phyloP scores from a whole-genome alignment of 2,888 invertebrate species.

The Caradrina kadenii region DNA sequence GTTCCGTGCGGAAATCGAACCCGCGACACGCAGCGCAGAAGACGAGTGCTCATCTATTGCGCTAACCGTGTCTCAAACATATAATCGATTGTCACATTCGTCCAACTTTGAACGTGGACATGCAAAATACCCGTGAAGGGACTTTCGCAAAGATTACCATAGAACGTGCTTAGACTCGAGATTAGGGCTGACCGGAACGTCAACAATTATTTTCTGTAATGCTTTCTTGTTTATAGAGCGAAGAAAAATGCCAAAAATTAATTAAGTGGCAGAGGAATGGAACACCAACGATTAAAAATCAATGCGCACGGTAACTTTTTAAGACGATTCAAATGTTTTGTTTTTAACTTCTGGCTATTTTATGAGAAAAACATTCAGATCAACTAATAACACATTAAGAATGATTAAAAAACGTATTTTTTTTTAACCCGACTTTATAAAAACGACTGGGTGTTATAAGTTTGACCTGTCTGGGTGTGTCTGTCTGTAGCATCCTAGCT shows the following conservation, averaged over 20 bases:
- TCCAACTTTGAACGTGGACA: conserved; percentile 32
- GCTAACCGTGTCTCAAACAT: conserved; percentile 8
- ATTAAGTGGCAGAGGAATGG: background rate
- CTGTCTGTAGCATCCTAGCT: too few species aligned
- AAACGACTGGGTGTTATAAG: too few species aligned
- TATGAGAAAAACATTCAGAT: too few species aligned
- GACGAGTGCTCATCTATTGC: too few species aligned
- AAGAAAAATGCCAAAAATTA: background rate
- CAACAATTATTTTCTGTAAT: background rate
- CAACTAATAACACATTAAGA: too few species aligned
- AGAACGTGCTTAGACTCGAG: conserved; percentile 45
- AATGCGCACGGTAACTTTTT: too few species aligned
- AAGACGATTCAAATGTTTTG: background rate
- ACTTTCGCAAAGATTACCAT: conserved; percentile 50
- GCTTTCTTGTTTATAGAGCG: background rate
- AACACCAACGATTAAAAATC: background rate
- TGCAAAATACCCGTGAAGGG: conserved; percentile 44
- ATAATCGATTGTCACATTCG: conserved; percentile 30
- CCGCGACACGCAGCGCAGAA: too few species aligned
- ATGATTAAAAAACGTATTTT: too few species aligned
- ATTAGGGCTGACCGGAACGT: conserved; percentile 27
- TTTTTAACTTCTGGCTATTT: too few species aligned
- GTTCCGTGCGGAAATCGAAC: too few species aligned
- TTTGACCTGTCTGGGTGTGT: too few species aligned
- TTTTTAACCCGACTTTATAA: too few species aligned